Evolutionary conservation across 2,113 vertebrate genomes (phyloP).

Genomic region (Calypte anna): DNA sequence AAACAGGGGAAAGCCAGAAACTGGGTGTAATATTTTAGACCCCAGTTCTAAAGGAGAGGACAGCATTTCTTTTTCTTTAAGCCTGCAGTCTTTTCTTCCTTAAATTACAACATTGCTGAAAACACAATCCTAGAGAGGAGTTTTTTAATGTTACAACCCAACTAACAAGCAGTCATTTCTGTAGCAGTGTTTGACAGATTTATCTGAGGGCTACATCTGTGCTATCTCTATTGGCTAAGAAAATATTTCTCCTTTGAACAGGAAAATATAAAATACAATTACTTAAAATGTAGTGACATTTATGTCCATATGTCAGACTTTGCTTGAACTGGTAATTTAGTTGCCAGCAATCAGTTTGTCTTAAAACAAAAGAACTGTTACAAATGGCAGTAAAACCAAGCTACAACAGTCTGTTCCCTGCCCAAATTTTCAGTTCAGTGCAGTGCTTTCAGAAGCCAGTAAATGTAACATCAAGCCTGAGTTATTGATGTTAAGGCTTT

Average conservation of each 20-base stretch:
- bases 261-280: neutral
- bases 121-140: neutral
- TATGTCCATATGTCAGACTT: neutral
- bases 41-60: conserved; percentile 8
- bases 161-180: neutral
- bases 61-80: conserved; percentile 49
- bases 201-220: neutral
- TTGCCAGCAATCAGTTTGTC: neutral
- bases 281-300: neutral
- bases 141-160: neutral
- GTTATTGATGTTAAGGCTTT: neutral
- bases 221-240: neutral
- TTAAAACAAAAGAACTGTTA: neutral
- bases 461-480: neutral
- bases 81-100: neutral
- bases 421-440: neutral
- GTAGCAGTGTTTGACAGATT: neutral
- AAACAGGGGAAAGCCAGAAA: conserved; percentile 31
- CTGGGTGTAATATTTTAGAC: conserved; percentile 3
- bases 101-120: neutral
- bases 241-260: neutral
- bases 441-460: neutral
- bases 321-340: neutral
- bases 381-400: neutral
- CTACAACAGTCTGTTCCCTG: neutral